Evolutionary conservation across 2,113 vertebrate species (phyloP), one percentile per base, ranked within the genome.

Genomic region (Xyrauchen texanus): DNA sequence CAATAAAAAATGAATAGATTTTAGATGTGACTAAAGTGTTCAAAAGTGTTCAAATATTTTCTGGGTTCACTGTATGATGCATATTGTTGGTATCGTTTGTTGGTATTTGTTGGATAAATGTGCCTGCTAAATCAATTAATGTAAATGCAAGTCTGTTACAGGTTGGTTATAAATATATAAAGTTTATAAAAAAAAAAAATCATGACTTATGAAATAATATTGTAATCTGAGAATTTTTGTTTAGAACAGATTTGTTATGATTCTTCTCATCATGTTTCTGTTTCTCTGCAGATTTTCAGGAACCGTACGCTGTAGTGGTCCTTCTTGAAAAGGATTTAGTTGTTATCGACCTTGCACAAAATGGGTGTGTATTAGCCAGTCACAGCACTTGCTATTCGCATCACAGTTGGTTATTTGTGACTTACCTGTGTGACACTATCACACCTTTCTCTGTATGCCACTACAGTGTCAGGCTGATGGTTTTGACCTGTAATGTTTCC

Each of bases 291-390:
- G 98, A 99, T 93, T 98, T 99, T 91, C 98, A 99, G 91, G 98
- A 99, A 90, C 98, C 98, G 16, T 99, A 99, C 68, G 98, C 98
- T 87, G 98, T 99, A 82, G 97, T 99, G 66, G 98, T 98, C 88
- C 98, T 99, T 82, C 91, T 99, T 86, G 98, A 99, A 92, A 98
- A 99, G 91, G 97, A 99, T 91, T 94, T 99, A 92, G 98, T 99
- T 83, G 93, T 99, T 88, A 99, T 99, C 88, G 98, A 99, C 88
- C 97, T 99, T 92, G 96, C 96, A 94, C 98, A 99, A 94, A 99
- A 97, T 88, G 97, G 98, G 98, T 99, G 94, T 93, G 95, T 90
- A 58, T 58, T 15, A 58, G 55, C 3, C 55, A 58, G 15, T 45
- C 55, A 72, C 71, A 34, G n/a, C 4, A 7, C 7, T 13, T 13